These are phyloP conservation scores for Scolopax mira DNA, from an alignment of 2,113 vertebrate genomes.

Conservation along the genomic window DNA sequence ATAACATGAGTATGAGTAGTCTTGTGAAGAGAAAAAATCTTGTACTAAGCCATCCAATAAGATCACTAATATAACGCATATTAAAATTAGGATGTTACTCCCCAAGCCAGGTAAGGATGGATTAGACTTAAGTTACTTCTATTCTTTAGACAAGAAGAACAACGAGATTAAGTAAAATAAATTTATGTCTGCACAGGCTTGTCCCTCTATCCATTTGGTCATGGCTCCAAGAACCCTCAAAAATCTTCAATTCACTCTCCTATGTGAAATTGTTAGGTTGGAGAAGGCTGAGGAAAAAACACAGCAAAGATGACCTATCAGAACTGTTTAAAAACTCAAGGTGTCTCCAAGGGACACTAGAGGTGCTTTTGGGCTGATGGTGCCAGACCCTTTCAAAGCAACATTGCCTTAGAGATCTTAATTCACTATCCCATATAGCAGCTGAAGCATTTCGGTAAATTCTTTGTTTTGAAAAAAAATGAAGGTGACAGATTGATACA, in stretches of 20 bases:
- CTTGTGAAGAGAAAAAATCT: too few species aligned
- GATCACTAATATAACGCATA: neutral
- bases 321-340: neutral
- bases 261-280: neutral
- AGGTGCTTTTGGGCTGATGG: neutral
- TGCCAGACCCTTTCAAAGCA: neutral
- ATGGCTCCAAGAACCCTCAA: neutral
- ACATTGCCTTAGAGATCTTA: neutral
- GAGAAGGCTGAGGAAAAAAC: neutral
- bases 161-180: neutral
- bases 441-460: neutral
- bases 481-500: neutral
- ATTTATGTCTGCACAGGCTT: neutral
- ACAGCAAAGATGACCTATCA: neutral
- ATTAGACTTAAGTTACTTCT: neutral
- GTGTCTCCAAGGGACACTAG: neutral
- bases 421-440: neutral
- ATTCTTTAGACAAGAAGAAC: neutral
- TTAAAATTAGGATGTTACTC: neutral
- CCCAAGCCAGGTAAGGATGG: neutral
- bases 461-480: neutral
- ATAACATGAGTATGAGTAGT: neutral
- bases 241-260: neutral
- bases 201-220: neutral
- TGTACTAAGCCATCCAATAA: neutral